These are phyloP conservation scores for Luffia ferchaultella DNA, from an alignment of 2,888 invertebrate genomes.

Conservation along the genomic window DNA sequence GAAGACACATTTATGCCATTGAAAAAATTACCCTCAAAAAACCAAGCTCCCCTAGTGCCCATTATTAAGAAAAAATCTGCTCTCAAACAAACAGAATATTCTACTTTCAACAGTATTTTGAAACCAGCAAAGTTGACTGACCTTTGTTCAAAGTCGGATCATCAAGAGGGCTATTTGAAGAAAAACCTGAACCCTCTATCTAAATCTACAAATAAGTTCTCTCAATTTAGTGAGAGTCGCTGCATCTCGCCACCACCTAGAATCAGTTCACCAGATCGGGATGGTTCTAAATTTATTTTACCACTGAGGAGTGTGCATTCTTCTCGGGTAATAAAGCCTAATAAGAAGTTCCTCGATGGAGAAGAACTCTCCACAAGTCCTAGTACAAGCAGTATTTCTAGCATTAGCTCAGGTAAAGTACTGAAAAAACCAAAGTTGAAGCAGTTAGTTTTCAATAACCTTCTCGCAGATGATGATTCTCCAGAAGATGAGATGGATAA, in stretches of 20 bases:
- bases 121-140: conserved; percentile 71
- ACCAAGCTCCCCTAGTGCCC: conserved; percentile 67
- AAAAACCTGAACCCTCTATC: conserved; percentile 56
- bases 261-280: conserved; percentile 43
- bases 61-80: conserved; percentile 71
- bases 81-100: conserved; percentile 62
- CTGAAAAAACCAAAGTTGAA: conserved; percentile 59
- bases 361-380: conserved; percentile 47
- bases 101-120: conserved; percentile 66
- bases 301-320: conserved; percentile 86
- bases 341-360: conserved; percentile 82
- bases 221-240: conserved; percentile 50
- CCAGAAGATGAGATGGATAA: conserved; percentile 32
- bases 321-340: conserved; percentile 87
- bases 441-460: conserved; percentile 50
- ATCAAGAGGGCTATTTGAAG: conserved; percentile 54
- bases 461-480: conserved; percentile 38
- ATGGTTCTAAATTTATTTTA: conserved; percentile 72
- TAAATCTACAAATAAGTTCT: conserved; percentile 54
- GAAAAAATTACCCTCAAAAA: conserved; percentile 65
- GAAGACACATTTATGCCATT: conserved; percentile 66
- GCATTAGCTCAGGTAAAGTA: conserved; percentile 41
- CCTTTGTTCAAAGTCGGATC: conserved; percentile 63
- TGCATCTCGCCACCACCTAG: conserved; percentile 55
- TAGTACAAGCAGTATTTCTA: conserved; percentile 25